Evolutionary conservation across 2,797 vertebrate species (phyloP).

Genomic region (Mormyrops attenuatus): DNA sequence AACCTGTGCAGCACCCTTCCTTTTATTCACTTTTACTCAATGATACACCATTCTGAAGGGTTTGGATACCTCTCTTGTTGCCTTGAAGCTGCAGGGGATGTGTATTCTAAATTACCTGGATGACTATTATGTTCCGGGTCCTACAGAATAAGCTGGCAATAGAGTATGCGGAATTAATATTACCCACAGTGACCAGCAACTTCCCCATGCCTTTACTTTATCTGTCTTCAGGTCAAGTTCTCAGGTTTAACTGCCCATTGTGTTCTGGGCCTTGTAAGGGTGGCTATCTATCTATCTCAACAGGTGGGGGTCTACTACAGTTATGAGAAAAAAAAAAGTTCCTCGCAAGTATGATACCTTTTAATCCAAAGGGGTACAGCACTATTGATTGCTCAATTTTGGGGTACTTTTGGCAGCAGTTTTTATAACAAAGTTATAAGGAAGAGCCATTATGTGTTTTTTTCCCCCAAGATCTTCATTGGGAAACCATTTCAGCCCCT

Average conservation of each 20-base stretch:
- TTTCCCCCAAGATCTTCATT: not conserved
- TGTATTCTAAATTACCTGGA: not conserved
- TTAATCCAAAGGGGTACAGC: not conserved
- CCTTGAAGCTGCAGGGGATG: not conserved
- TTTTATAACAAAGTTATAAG: not conserved
- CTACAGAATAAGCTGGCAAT: not conserved
- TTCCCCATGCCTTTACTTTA: not conserved
- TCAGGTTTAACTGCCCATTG: not conserved
- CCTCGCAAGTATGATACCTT: not conserved
- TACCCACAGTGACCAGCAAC: not conserved
- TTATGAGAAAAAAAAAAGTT: not conserved
- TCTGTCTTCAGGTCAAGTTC: not conserved
- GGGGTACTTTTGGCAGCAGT: not conserved
- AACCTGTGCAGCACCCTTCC: not conserved
- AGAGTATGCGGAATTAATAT: not conserved
- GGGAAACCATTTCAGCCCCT: not conserved
- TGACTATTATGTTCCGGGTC: not conserved
- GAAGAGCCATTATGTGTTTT: not conserved
- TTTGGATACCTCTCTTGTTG: not conserved
- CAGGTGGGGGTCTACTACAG: not conserved
- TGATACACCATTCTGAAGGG: not conserved
- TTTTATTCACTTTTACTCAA: not conserved
- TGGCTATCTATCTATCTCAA: not conserved
- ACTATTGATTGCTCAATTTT: not conserved
- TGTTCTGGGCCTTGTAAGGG: not conserved